Evolutionary conservation across 2,888 invertebrate species (phyloP).

Genomic region (Pyrgus malvae): DNA sequence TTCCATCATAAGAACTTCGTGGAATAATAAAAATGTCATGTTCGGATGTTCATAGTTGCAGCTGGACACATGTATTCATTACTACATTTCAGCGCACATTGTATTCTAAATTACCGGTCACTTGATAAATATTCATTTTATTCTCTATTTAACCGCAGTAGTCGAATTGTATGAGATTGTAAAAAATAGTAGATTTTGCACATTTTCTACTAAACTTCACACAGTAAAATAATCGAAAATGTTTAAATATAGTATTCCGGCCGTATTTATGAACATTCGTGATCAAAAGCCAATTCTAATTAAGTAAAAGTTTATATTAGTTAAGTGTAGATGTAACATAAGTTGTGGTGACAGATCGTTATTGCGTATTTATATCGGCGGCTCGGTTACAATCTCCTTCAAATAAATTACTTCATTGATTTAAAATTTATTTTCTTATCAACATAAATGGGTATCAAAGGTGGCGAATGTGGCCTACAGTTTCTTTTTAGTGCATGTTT

Average conservation of each 20-base stretch:
- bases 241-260: background rate
- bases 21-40: constrained; percentile 39
- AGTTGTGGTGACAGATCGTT: constrained; percentile 56
- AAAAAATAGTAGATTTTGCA: constrained; percentile 27
- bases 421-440: too few species aligned
- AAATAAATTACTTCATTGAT: background rate
- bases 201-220: constrained; percentile 24
- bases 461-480: too few species aligned
- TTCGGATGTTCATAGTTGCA: constrained; percentile 38
- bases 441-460: too few species aligned
- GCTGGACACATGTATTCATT: constrained; percentile 4
- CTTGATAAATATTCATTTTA: constrained; percentile 31
- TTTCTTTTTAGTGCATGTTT: too few species aligned
- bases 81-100: constrained; percentile 8
- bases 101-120: constrained; percentile 12
- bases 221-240: background rate
- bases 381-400: constrained; percentile 52
- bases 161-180: constrained; percentile 16
- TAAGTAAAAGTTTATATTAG: constrained; percentile 70
- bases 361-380: constrained; percentile 50
- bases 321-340: constrained; percentile 64
- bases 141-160: constrained; percentile 18
- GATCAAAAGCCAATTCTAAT: constrained; percentile 71
- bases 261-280: constrained; percentile 40
- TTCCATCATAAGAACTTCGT: constrained; percentile 49